These are phyloP conservation scores for Dunckerocampus dactyliophorus DNA, from an alignment of 2,113 vertebrate genomes.

Conservation along the genomic window DNA sequence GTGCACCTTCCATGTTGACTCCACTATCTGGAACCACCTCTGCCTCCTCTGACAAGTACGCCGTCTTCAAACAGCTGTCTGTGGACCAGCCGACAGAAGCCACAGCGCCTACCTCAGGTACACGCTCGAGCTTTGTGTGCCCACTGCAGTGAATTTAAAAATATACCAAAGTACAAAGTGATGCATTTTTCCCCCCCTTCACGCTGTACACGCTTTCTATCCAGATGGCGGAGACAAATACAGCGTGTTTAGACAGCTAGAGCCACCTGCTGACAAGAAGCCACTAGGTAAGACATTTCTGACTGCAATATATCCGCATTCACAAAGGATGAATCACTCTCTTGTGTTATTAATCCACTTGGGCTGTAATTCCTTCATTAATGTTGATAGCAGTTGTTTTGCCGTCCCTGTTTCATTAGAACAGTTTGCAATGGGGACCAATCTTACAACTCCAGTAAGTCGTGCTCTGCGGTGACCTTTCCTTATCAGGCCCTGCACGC, in stretches of 20 bases:
- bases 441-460: conserved; percentile 88
- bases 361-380: conserved; percentile 4
- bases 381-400: conserved; percentile 60
- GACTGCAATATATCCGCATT: conserved; percentile 6
- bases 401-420: conserved; percentile 83
- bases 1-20: conserved; percentile 83
- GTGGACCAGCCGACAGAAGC: conserved; percentile 82
- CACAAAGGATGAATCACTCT: not conserved
- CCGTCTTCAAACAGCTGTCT: conserved; percentile 90
- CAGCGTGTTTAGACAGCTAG: conserved; percentile 90
- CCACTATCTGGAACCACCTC: conserved; percentile 82
- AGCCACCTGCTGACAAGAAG: conserved; percentile 83
- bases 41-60: conserved; percentile 88
- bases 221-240: conserved; percentile 90
- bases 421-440: conserved; percentile 79
- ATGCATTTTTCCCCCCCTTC: conserved; percentile 1
- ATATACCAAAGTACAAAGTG: not conserved
- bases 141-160: too few species aligned
- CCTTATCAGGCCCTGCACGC: conserved; percentile 54
- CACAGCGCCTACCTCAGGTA: conserved; percentile 81
- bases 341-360: not conserved
- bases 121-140: not conserved
- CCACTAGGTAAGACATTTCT: conserved; percentile 78
- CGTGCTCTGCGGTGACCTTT: conserved; percentile 67
- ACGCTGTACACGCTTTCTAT: conserved; percentile 12